Evolutionary conservation across 2,113 vertebrate species (phyloP).

Genomic region (Sebastes fasciatus): DNA sequence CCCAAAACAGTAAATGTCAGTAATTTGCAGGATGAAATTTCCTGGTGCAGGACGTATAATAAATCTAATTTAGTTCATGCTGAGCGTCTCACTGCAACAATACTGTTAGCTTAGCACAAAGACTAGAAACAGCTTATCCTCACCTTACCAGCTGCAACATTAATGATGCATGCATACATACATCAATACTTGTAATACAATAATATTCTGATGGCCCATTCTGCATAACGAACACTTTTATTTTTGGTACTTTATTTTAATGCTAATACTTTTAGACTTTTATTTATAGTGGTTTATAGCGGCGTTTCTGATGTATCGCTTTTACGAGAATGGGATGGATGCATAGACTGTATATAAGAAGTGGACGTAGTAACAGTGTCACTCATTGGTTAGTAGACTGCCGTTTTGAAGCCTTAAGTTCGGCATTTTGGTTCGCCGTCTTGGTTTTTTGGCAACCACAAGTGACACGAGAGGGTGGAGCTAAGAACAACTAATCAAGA

Average conservation of each 20-base stretch:
- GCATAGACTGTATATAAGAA: too few relatives aligned
- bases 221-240: not conserved
- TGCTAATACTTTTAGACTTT: not conserved
- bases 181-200: not conserved
- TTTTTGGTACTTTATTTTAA: not conserved
- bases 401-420: too few relatives aligned
- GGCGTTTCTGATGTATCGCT: too few relatives aligned
- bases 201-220: not conserved
- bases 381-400: too few relatives aligned
- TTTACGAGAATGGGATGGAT: too few relatives aligned
- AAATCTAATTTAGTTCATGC: slow-evolving; percentile 24
- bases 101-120: not conserved
- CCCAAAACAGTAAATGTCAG: not conserved
- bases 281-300: too few relatives aligned
- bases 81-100: slow-evolving; percentile 19
- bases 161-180: not conserved
- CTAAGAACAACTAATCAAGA: too few relatives aligned
- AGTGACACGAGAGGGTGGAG: too few relatives aligned
- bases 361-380: too few relatives aligned
- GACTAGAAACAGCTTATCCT: not conserved
- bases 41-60: slow-evolving; percentile 25
- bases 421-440: too few relatives aligned
- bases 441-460: too few relatives aligned
- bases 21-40: slow-evolving; percentile 22
- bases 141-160: not conserved